A percentile compares a stretch with the other conserved stretches of the same genome.
These are phyloP conservation scores for Lypha dubia DNA, from an alignment of 2,888 invertebrate species.

Conservation along the genomic window DNA sequence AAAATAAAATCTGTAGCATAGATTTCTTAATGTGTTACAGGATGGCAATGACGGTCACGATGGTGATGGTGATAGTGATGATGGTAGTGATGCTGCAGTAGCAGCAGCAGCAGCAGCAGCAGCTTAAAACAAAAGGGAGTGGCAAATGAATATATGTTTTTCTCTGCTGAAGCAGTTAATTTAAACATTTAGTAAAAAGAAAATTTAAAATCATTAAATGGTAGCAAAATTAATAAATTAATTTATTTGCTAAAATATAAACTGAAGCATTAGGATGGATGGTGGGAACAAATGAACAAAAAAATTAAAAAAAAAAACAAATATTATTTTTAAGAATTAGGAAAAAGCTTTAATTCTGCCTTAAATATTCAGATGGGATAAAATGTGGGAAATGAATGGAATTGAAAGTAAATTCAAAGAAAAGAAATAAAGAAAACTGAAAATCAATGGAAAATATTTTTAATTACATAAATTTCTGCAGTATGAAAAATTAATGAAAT, in stretches of 20 bases:
- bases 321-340: not conserved
- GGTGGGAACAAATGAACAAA: too few relatives aligned
- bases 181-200: constrained; percentile 29
- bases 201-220: constrained; percentile 38
- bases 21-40: constrained; percentile 28
- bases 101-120: not conserved
- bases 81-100: not conserved
- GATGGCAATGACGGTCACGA: constrained; percentile 28
- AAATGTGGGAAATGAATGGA: not conserved
- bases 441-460: too few relatives aligned
- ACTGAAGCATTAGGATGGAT: not conserved
- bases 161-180: constrained; percentile 10
- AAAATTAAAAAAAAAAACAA: not conserved
- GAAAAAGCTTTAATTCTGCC: not conserved
- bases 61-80: too few relatives aligned
- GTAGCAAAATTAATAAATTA: constrained; percentile 13
- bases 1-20: constrained; percentile 20
- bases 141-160: constrained; percentile 53
- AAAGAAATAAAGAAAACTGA: too few relatives aligned
- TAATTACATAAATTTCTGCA: too few relatives aligned
- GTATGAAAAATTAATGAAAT: too few relatives aligned
- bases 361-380: not conserved
- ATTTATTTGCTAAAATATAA: not conserved
- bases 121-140: constrained; percentile 64
- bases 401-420: too few relatives aligned